A percentile compares a stretch with the other conserved stretches of the same genome.
Evolutionary conservation across 2,113 vertebrate genomes (phyloP).

Genomic region (Tenrec ecaudatus): DNA sequence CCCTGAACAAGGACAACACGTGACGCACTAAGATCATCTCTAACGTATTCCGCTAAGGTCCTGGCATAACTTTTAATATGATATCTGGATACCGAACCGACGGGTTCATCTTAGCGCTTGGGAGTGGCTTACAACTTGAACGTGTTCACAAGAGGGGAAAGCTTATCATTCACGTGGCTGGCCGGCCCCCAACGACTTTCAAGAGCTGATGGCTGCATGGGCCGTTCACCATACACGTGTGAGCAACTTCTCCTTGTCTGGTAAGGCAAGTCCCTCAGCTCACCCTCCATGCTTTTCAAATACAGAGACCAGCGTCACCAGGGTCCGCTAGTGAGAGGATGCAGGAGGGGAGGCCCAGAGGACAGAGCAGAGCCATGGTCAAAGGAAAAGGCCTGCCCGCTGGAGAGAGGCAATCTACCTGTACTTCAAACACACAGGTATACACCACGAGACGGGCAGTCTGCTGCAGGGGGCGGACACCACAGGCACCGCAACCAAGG

Average conservation of each 20-base stretch:
- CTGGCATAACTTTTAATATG: neutral
- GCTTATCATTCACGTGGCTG: neutral
- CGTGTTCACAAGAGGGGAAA: neutral
- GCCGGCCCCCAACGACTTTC: neutral
- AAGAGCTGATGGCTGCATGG: neutral
- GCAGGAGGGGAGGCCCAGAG: neutral
- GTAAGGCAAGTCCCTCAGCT: neutral
- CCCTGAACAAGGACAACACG: neutral
- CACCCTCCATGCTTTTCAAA: conserved; percentile 47
- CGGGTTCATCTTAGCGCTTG: neutral
- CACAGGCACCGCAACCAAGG: conserved; percentile 53
- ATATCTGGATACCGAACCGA: neutral
- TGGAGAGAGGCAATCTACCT: neutral
- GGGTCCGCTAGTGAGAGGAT: neutral
- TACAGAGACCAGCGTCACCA: conserved; percentile 23
- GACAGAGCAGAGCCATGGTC: neutral
- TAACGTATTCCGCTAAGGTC: neutral
- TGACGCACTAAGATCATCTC: neutral
- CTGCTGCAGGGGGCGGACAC: conserved; percentile 64
- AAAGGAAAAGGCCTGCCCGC: neutral
- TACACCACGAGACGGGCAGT: conserved; percentile 35
- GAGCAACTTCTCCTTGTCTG: conserved; percentile 41
- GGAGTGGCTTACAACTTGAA: fast-evolving
- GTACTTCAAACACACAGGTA: neutral
- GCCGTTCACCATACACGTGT: neutral